Evolutionary conservation across 2,888 invertebrate genomes (phyloP), one percentile per base, ranked within the genome.

Genomic region (Sycophila texana): DNA sequence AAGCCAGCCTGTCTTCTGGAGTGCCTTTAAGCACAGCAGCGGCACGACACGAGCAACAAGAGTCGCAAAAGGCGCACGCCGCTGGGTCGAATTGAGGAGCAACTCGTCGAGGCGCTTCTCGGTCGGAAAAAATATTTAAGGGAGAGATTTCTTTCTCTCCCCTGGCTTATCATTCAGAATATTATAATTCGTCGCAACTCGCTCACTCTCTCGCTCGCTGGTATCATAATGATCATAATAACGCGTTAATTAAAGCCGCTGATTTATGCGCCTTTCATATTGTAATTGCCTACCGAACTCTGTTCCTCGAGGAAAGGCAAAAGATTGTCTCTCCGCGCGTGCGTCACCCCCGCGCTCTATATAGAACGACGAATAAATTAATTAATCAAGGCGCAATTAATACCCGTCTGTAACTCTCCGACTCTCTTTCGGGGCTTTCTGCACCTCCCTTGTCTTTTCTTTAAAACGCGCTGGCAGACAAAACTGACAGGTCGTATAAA

Each of bases 191-290:
- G 77, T 61, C 63, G 65, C 74, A 51, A 58, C 30, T 30, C 47
- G 63, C 63, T n/a, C 58, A 67, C 73, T 51, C 47, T 39, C 30
- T 0, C 30, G 18, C 51, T 63, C 58, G 20, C 63, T 79, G 77
- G 82, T 83, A 86, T 86, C 85, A 86, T 86, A 87, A 88, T 88
- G 88, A 89, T 89, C 87, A 89, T 89, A 89, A 89, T 89, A 89
- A 88, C 86, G 88, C 88, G 87, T 87, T 88, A 89, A 90, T 89
- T 88, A 89, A 89, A 88, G 86, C 86, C 85, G 87, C 86, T 89
- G 89, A 89, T 89, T 89, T 88, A 89, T 87, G 87, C 85, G 89
- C 88, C 88, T 90, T 90, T 90, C 89, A 90, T 89, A 90, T 90
- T 90, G 87, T 89, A 90, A 90, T 89, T 90, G 88, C 89, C 86